Percentiles rank a stretch among this genome's conserved stretches.
These are phyloP conservation scores for Actinemys pallida DNA, from an alignment of 2,113 vertebrate genomes.

Conservation along the genomic window DNA sequence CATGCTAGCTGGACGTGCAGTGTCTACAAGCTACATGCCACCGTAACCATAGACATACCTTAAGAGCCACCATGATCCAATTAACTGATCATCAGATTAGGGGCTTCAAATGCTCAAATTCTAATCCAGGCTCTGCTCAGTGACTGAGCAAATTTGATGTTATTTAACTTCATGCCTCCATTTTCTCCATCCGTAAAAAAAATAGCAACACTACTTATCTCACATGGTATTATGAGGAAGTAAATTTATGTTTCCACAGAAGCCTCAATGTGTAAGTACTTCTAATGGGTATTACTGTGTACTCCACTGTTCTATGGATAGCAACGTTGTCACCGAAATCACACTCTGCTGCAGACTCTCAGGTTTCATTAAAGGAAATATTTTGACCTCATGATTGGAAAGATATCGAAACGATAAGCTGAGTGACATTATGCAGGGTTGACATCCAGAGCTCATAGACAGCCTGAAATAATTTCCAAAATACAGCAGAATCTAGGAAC, in stretches of 20 bases:
- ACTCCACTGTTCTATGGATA: background rate
- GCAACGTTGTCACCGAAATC: background rate
- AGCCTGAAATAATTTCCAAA: background rate
- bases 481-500: background rate
- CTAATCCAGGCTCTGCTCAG: background rate
- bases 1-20: no score
- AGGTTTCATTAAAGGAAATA: background rate
- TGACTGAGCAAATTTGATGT: rapidly evolving
- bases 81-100: rapidly evolving
- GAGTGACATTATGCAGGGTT: background rate
- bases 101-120: background rate
- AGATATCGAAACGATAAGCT: background rate
- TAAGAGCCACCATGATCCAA: background rate
- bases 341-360: background rate
- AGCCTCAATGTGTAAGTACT: background rate
- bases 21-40: background rate
- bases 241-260: background rate
- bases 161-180: background rate
- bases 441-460: background rate
- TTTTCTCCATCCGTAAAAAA: background rate
- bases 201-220: background rate
- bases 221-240: background rate
- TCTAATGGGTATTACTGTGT: rapidly evolving
- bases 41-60: background rate
- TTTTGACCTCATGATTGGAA: background rate